A percentile compares a stretch with the other conserved stretches of the same genome.
phyloP scores from a whole-genome alignment of 92 coral and sea anemone genomes.

The Anthopleura xanthogrammica region DNA sequence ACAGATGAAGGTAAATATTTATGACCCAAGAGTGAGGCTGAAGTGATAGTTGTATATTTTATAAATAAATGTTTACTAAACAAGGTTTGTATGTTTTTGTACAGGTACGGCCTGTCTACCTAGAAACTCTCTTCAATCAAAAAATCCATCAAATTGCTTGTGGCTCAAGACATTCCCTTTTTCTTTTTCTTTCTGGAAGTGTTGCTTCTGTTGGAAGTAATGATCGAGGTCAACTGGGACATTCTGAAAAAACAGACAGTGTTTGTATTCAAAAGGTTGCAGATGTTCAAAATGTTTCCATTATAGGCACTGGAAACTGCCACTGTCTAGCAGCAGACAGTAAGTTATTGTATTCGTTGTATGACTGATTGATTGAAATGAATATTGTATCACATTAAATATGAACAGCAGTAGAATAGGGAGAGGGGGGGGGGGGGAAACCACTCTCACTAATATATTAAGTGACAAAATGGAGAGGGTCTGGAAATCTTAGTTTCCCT shows the following conservation, averaged over 20 bases:
- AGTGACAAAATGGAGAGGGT: too few relatives aligned
- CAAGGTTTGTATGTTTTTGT: not conserved
- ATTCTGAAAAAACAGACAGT: constrained; percentile 58
- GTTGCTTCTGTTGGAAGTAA: constrained; percentile 94
- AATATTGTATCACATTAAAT: too few relatives aligned
- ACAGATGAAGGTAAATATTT: too few relatives aligned
- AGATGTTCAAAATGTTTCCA: constrained; percentile 50
- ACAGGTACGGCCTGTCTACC: constrained; percentile 77
- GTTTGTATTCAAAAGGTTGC: constrained; percentile 70
- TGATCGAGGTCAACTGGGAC: constrained; percentile 90
- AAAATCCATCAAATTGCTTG: constrained; percentile 83
- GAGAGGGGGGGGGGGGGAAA: too few relatives aligned
- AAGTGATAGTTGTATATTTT: too few relatives aligned
- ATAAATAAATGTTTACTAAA: too few relatives aligned
- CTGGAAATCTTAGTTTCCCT: too few relatives aligned
- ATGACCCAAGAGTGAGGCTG: not conserved
- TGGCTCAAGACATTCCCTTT: constrained; percentile 95
- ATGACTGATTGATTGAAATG: too few relatives aligned
- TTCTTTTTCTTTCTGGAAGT: constrained; percentile 73
- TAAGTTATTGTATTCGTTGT: constrained; percentile 34
- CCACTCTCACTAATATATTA: too few relatives aligned
- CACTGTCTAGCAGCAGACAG: constrained; percentile 92
- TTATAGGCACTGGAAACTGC: constrained; percentile 86
- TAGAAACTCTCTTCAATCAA: constrained; percentile 81
- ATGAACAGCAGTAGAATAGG: too few relatives aligned